Evolutionary conservation across 2,888 invertebrate species (phyloP).

Genomic region (Lasius platythorax): DNA sequence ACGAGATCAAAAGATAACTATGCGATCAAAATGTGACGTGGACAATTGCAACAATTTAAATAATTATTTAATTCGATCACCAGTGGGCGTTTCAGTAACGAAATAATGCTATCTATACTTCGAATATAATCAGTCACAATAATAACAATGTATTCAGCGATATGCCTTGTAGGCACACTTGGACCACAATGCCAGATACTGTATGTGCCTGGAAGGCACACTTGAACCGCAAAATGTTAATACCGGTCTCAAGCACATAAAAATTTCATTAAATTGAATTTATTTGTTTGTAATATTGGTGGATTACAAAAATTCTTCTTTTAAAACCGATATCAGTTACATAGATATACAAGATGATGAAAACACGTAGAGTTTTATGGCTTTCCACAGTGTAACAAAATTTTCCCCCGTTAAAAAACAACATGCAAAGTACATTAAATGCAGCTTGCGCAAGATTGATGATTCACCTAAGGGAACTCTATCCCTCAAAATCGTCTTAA

Average conservation of each 20-base stretch:
- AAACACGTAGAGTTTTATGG: background rate
- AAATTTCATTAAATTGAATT: slow-evolving; percentile 11
- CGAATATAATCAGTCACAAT: too few species aligned
- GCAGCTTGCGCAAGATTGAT: slow-evolving; percentile 43
- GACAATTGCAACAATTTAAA: too few species aligned
- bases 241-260: background rate
- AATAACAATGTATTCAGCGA: too few species aligned
- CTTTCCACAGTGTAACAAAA: slow-evolving; percentile 24
- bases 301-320: background rate
- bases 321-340: background rate
- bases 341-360: background rate
- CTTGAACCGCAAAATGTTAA: background rate
- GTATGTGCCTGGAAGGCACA: too few species aligned
- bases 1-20: too few species aligned
- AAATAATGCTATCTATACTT: too few species aligned
- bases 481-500: slow-evolving; percentile 45
- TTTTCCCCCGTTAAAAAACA: slow-evolving; percentile 23
- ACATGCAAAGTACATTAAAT: slow-evolving; percentile 38
- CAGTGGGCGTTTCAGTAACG: too few species aligned
- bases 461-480: slow-evolving; percentile 35
- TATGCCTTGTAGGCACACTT: too few species aligned
- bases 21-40: too few species aligned
- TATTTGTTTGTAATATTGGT: background rate
- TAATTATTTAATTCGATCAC: too few species aligned
- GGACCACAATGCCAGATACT: too few species aligned